Conservation (phyloP, 2,797 vertebrate species). For the Sylvia borin region DNA sequence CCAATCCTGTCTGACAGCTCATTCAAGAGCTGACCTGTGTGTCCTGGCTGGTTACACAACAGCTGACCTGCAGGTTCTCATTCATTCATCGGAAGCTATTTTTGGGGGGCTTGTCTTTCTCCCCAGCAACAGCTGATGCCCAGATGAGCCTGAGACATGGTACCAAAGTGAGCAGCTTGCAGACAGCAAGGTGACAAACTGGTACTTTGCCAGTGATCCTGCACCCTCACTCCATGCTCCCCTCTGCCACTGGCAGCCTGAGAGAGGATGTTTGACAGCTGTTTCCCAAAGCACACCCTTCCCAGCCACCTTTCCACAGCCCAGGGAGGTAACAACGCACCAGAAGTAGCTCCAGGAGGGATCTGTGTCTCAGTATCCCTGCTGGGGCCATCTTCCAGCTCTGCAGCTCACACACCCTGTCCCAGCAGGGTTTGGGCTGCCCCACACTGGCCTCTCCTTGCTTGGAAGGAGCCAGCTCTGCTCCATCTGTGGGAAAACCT, state of each 20-base stretch:
- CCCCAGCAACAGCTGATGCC: neutral
- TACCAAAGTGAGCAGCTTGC: neutral
- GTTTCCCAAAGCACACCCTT: neutral
- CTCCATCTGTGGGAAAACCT: neutral
- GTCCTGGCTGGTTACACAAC: neutral
- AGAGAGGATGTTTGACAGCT: neutral
- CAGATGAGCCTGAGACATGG: neutral
- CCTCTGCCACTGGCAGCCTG: neutral
- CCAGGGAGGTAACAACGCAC: neutral
- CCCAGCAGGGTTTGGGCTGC: neutral
- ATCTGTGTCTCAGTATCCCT: rapidly evolving
- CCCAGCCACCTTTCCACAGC: neutral
- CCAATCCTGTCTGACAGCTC: rapidly evolving
- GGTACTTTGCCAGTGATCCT: neutral
- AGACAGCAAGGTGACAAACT: neutral
- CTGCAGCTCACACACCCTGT: rapidly evolving
- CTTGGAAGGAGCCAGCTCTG: neutral
- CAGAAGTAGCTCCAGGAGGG: neutral
- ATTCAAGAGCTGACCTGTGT: neutral
- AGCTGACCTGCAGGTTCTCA: neutral
- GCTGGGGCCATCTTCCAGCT: neutral
- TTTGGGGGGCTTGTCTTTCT: rapidly evolving
- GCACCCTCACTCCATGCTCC: rapidly evolving
- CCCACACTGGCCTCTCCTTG: neutral
- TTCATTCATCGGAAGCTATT: neutral